phyloP scores from a whole-genome alignment of 2,888 invertebrate genomes.

The Tetranychus piercei region DNA sequence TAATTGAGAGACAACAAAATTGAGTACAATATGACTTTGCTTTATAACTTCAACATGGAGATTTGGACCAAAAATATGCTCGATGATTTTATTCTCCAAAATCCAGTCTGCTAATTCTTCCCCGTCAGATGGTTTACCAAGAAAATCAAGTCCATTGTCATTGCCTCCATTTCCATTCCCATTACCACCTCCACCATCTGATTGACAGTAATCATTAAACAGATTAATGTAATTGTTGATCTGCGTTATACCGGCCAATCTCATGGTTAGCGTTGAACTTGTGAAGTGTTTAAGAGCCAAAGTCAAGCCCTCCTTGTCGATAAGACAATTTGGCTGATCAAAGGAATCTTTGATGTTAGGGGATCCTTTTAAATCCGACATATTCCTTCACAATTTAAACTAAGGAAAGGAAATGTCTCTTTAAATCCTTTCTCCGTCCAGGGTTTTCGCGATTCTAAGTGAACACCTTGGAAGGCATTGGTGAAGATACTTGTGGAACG shows the following conservation, averaged over 20 bases:
- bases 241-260: slow-evolving; percentile 77
- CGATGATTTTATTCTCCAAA: slow-evolving; percentile 67
- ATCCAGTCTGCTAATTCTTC: slow-evolving; percentile 72
- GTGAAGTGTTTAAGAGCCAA: slow-evolving; percentile 91
- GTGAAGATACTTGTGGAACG: not conserved
- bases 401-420: too few relatives aligned
- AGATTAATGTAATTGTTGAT: slow-evolving; percentile 74
- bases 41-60: slow-evolving; percentile 89
- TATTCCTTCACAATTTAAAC: not conserved
- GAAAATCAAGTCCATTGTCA: not conserved
- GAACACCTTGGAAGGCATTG: too few relatives aligned
- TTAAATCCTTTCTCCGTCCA: too few relatives aligned
- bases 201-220: slow-evolving; percentile 64
- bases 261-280: slow-evolving; percentile 78
- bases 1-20: slow-evolving; percentile 73
- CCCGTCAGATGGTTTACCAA: not conserved
- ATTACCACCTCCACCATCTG: slow-evolving; percentile 17
- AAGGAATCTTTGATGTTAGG: not conserved
- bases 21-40: slow-evolving; percentile 77
- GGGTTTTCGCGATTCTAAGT: not conserved
- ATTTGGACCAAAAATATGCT: slow-evolving; percentile 90
- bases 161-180: not conserved
- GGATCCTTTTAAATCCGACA: not conserved
- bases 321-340: slow-evolving; percentile 16
- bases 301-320: slow-evolving; percentile 52